Conservation (phyloP, 2,888 invertebrate genomes). For the Allygus modestus region DNA sequence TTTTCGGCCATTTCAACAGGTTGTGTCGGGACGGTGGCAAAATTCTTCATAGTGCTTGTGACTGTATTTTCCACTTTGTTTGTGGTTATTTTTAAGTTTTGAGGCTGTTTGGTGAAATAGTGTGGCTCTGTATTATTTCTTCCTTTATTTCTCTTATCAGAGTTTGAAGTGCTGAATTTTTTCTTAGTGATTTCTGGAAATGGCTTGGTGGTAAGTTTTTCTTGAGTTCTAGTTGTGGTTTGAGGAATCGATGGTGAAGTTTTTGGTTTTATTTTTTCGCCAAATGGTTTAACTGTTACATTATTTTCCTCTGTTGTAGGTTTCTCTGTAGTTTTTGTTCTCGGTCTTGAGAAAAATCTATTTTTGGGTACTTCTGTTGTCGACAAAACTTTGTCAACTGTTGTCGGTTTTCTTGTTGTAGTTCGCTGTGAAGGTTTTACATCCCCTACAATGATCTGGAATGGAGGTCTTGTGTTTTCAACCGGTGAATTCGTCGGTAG, state of each 20-base stretch:
- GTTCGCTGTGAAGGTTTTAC: background rate
- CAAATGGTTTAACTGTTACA: constrained; percentile 56
- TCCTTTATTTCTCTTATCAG: constrained; percentile 63
- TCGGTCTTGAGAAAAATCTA: background rate
- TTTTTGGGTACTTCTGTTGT: constrained; percentile 49
- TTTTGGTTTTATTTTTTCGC: constrained; percentile 65
- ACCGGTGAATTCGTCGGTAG: constrained; percentile 71
- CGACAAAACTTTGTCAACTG: constrained; percentile 35
- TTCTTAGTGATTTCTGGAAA: constrained; percentile 47
- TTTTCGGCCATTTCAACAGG: constrained; percentile 30
- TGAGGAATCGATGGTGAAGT: constrained; percentile 47
- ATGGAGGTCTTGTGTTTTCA: constrained; percentile 66
- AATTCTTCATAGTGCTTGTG: constrained; percentile 29
- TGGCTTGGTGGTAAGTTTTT: constrained; percentile 3
- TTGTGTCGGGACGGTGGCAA: background rate
- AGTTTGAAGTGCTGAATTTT: constrained; percentile 61
- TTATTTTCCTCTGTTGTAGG: constrained; percentile 62
- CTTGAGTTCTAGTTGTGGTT: constrained; percentile 43
- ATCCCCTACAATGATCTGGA: constrained; percentile 59
- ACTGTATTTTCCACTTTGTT: constrained; percentile 62
- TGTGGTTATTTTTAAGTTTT: background rate
- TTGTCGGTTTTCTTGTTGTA: constrained; percentile 67
- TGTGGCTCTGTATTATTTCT: background rate
- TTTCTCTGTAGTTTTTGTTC: constrained; percentile 64
- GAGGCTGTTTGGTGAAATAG: background rate